Percentiles rank a stretch among this genome's conserved stretches.
These are phyloP conservation scores for Psix sp. DNA, from an alignment of 1,140 invertebrate genomes.

Conservation along the genomic window DNA sequence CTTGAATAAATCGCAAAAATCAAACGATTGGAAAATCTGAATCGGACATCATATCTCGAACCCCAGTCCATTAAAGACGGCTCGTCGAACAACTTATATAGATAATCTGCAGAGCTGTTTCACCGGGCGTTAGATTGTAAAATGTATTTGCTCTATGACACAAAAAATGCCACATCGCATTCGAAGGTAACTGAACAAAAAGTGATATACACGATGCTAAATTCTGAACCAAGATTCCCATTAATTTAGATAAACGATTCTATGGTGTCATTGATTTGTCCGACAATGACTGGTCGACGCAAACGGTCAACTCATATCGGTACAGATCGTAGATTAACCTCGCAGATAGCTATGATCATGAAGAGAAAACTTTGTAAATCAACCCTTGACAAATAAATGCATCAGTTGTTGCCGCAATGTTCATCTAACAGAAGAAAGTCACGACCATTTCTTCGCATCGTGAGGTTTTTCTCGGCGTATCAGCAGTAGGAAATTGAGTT, in stretches of 20 bases:
- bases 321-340: slow-evolving; percentile 15
- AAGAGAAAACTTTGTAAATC: slow-evolving; percentile 14
- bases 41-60: too few relatives aligned
- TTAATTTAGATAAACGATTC: slow-evolving; percentile 40
- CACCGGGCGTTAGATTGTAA: slow-evolving; percentile 9
- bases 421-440: slow-evolving; percentile 14
- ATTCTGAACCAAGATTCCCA: too few relatives aligned
- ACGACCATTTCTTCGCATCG: background rate
- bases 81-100: slow-evolving; percentile 10
- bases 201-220: slow-evolving; percentile 14
- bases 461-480: too few relatives aligned
- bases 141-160: slow-evolving; percentile 7
- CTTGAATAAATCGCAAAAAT: too few relatives aligned
- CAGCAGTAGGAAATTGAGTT: too few relatives aligned
- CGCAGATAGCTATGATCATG: slow-evolving; percentile 15
- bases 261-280: slow-evolving; percentile 34
- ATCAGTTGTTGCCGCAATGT: slow-evolving; percentile 9
- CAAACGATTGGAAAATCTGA: too few relatives aligned
- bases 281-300: slow-evolving; percentile 20
- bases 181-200: slow-evolving; percentile 11
- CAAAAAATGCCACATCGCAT: slow-evolving; percentile 2
- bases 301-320: too few relatives aligned
- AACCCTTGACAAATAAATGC: slow-evolving; percentile 16
- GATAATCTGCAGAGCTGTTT: slow-evolving; percentile 6
- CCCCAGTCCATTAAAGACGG: background rate